phyloP scores from a whole-genome alignment of 64 coral and sea anemone species.

The Montipora sp. region DNA sequence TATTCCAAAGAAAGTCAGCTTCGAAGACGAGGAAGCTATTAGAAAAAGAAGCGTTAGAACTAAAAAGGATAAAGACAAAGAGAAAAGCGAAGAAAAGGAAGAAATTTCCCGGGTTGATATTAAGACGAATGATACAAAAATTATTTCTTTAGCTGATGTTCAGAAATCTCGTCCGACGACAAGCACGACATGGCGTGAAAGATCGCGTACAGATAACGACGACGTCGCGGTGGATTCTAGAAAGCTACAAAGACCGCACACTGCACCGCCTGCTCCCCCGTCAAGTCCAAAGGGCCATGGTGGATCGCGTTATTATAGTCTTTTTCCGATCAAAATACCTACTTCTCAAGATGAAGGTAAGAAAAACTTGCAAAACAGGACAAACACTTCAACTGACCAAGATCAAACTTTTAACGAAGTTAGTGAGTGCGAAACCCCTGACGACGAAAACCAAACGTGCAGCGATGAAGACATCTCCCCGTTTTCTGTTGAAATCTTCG shows the following conservation, averaged over 20 bases:
- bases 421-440: neutral
- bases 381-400: neutral
- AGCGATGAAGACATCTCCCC: neutral
- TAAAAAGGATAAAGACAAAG: neutral
- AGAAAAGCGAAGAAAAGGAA: neutral
- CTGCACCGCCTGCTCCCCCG: conserved; percentile 46
- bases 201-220: neutral
- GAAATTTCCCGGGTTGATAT: neutral
- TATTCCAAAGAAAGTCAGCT: conserved; percentile 54
- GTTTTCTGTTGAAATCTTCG: neutral
- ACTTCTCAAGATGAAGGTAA: neutral
- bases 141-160: neutral
- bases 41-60: neutral
- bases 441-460: neutral
- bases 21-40: conserved; percentile 13
- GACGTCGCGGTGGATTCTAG: neutral
- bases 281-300: neutral
- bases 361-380: neutral
- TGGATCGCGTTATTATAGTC: neutral
- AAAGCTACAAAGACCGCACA: conserved; percentile 35
- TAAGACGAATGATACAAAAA: neutral
- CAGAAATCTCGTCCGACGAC: conserved; percentile 22
- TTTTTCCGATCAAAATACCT: conserved; percentile 9
- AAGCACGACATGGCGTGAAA: neutral
- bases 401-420: neutral